Conservation (phyloP, 1,140 invertebrate genomes). For the Microplitis mediator region DNA sequence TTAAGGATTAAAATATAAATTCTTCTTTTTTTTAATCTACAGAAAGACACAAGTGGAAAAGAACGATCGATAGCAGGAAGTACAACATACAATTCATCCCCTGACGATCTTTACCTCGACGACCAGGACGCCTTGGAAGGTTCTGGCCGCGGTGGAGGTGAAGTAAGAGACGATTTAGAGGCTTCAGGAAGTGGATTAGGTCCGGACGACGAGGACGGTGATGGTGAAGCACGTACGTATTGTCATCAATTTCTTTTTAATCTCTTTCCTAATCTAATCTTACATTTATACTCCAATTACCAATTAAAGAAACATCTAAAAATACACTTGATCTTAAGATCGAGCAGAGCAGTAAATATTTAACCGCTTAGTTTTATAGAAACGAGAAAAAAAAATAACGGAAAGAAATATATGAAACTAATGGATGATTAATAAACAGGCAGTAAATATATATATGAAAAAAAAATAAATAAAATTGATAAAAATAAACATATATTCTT, state of each 20-base stretch:
- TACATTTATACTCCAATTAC: neutral
- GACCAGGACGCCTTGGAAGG: conserved; percentile 62
- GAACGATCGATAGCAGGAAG: conserved; percentile 48
- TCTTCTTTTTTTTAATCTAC: conserved; percentile 18
- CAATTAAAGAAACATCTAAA: neutral
- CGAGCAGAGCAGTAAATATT: too few relatives aligned
- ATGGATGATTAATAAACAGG: too few relatives aligned
- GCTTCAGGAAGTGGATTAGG: conserved; percentile 74
- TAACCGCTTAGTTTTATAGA: too few relatives aligned
- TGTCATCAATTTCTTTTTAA: conserved; percentile 5
- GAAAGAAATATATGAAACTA: too few relatives aligned
- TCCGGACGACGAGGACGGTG: conserved; percentile 71
- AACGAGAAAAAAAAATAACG: too few relatives aligned
- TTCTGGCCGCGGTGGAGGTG: conserved; percentile 58
- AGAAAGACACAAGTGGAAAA: conserved; percentile 52
- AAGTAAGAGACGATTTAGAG: conserved; percentile 69
- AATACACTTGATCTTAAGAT: neutral
- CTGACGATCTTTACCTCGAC: conserved; percentile 60
- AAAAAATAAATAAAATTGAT: too few relatives aligned
- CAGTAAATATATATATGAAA: too few relatives aligned
- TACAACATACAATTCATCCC: conserved; percentile 48
- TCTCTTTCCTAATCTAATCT: neutral
- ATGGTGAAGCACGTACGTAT: conserved; percentile 49
- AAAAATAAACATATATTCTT: too few relatives aligned
- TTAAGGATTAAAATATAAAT: neutral